Evolutionary conservation across 2,888 invertebrate genomes (phyloP).

Genomic region (Andricus quercusramuli): DNA sequence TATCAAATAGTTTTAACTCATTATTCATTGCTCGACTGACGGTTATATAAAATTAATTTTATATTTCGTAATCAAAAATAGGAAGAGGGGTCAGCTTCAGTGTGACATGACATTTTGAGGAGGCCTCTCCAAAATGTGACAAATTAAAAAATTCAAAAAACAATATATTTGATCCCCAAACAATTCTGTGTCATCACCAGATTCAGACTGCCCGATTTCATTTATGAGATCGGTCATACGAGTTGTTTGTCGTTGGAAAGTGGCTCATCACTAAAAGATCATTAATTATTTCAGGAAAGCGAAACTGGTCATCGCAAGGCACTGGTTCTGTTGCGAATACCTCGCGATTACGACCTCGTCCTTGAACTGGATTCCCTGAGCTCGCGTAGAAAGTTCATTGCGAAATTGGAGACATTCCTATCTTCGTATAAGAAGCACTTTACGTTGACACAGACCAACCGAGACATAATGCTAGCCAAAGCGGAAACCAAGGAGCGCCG

Average conservation of each 20-base stretch:
- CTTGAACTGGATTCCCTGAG: conserved; percentile 92
- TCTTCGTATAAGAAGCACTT: conserved; percentile 90
- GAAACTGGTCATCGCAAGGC: conserved; percentile 87
- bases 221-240: no score
- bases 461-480: conserved; percentile 92
- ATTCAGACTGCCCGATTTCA: no score
- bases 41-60: no score
- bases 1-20: no score
- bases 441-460: conserved; percentile 83
- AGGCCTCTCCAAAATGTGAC: no score
- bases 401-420: conserved; percentile 92
- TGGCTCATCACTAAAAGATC: conserved; percentile 36
- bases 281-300: conserved; percentile 79
- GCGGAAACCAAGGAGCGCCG: conserved; percentile 96
- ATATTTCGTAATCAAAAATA: no score
- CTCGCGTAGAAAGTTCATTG: conserved; percentile 90
- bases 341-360: conserved; percentile 95
- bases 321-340: conserved; percentile 89
- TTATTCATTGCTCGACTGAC: no score
- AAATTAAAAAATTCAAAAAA: no score
- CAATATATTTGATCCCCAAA: no score
- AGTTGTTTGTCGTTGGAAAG: conserved; percentile 5
- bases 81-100: no score
- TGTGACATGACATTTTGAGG: no score
- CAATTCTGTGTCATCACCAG: no score